Percentiles rank a stretch among this genome's conserved stretches.
Evolutionary conservation across 1,140 invertebrate genomes (phyloP).

Genomic region (Pachypeltis micranthus): DNA sequence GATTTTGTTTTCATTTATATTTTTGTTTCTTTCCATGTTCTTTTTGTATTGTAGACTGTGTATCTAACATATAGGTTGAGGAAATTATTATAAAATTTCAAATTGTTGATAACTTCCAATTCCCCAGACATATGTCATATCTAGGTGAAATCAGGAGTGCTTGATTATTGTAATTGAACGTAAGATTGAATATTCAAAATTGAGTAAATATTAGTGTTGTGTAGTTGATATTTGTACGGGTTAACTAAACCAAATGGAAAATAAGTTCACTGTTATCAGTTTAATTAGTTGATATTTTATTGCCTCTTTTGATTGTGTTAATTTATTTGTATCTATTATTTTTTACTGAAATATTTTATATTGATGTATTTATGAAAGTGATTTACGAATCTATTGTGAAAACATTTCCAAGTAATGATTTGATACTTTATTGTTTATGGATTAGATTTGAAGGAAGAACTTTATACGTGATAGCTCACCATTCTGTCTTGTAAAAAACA

Average conservation of each 20-base stretch:
- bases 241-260: constrained; percentile 6
- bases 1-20: constrained; percentile 2
- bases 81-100: neutral
- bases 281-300: constrained; percentile 1
- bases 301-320: constrained; percentile 1
- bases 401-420: constrained; percentile 4
- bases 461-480: too few relatives aligned
- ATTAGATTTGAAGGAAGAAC: too few relatives aligned
- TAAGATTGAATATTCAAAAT: neutral
- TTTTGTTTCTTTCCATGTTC: neutral
- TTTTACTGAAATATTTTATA: constrained; percentile 3
- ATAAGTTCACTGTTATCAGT: neutral
- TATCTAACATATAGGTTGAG: neutral
- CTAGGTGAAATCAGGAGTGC: neutral
- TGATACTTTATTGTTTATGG: too few relatives aligned
- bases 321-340: constrained; percentile 7
- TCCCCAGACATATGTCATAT: neutral
- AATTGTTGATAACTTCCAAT: neutral
- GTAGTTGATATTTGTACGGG: constrained; percentile 6
- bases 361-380: neutral
- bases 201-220: neutral
- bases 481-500: too few relatives aligned
- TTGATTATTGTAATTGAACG: neutral
- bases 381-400: neutral
- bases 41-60: constrained; percentile 1